Percentiles rank a stretch among this genome's conserved stretches.
phyloP scores from a whole-genome alignment of 2,888 invertebrate genomes.

The Eupithecia abbreviata region DNA sequence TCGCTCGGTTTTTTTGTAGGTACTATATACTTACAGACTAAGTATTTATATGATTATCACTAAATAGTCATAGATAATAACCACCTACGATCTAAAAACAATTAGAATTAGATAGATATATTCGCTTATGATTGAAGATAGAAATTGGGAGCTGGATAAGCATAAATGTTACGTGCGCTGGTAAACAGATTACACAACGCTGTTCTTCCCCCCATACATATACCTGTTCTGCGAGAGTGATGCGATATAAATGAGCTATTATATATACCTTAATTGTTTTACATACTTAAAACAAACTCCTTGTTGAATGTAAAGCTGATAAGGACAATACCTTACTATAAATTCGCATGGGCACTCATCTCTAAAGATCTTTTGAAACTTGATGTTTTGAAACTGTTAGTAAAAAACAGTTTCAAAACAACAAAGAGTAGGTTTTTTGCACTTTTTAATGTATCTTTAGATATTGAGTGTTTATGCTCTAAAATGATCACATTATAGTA shows the following conservation, averaged over 20 bases:
- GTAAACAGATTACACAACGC: too few relatives aligned
- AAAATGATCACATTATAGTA: background rate
- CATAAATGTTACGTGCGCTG: too few relatives aligned
- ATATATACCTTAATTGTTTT: background rate
- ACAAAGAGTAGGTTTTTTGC: background rate
- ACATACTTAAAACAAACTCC: background rate
- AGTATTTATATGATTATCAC: too few relatives aligned
- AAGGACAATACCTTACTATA: background rate
- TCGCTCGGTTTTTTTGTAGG: too few relatives aligned
- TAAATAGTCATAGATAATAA: too few relatives aligned
- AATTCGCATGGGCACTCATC: background rate
- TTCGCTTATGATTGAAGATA: too few relatives aligned
- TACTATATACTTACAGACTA: too few relatives aligned
- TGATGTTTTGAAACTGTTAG: too few relatives aligned
- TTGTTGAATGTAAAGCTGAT: constrained; percentile 1
- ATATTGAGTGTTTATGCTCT: background rate
- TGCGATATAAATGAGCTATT: background rate
- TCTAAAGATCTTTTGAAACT: background rate
- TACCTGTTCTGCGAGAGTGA: background rate
- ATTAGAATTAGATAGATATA: too few relatives aligned
- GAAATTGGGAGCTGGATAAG: too few relatives aligned
- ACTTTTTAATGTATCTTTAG: background rate
- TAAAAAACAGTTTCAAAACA: background rate
- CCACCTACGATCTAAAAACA: too few relatives aligned
- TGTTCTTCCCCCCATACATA: background rate